Conservation (phyloP, 2,888 invertebrate species). For the Neoascia interrupta region DNA sequence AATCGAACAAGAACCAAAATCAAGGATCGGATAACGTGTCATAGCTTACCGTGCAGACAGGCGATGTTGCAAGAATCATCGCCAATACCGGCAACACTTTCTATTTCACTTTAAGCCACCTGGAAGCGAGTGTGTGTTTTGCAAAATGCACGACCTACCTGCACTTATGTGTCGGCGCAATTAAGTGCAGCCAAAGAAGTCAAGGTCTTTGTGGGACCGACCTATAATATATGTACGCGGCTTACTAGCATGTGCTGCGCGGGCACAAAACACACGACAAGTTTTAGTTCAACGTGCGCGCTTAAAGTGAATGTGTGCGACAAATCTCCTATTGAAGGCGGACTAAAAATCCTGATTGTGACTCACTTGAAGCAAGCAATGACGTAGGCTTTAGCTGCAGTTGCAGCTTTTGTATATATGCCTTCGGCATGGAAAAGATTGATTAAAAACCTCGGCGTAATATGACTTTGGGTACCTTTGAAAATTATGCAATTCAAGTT, state of each 20-base stretch:
- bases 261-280: too few relatives aligned
- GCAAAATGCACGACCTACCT: constrained; percentile 15
- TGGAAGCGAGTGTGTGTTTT: too few relatives aligned
- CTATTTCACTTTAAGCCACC: constrained; percentile 18
- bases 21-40: too few relatives aligned
- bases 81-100: constrained; percentile 30
- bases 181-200: constrained; percentile 32
- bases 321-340: constrained; percentile 15
- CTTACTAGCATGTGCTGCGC: background rate
- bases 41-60: too few relatives aligned
- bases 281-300: background rate
- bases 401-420: background rate
- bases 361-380: constrained; percentile 3
- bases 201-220: constrained; percentile 58
- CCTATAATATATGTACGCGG: constrained; percentile 54
- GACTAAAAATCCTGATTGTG: constrained; percentile 30
- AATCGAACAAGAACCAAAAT: constrained; percentile 22
- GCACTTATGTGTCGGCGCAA: constrained; percentile 22
- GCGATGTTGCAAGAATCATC: constrained; percentile 19
- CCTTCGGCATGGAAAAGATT: background rate
- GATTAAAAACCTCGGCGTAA: background rate
- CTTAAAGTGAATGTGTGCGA: background rate
- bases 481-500: constrained; percentile 4
- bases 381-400: background rate
- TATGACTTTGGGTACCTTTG: too few relatives aligned